Evolutionary conservation across 2,888 invertebrate species (phyloP).

Genomic region (Scaptomyza flava): DNA sequence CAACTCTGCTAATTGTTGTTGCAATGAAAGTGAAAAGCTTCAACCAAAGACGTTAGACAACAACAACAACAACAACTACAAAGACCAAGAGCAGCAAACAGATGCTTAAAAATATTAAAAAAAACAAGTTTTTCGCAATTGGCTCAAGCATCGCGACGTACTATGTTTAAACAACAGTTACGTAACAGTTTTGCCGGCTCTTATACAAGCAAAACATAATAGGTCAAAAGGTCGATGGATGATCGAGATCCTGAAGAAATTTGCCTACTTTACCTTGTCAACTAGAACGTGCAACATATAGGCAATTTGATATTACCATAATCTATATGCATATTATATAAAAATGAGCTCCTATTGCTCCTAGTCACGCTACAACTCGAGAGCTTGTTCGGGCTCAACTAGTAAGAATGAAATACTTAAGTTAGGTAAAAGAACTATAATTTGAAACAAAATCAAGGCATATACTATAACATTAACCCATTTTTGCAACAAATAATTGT

Average conservation of each 20-base stretch:
- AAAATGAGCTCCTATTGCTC: no score
- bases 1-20: slow-evolving; percentile 22
- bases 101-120: slow-evolving; percentile 44
- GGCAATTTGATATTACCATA: no score
- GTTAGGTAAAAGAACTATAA: no score
- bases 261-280: not conserved
- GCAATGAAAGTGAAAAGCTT: slow-evolving; percentile 72
- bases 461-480: not conserved
- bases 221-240: not conserved
- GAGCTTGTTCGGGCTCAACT: no score
- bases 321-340: no score
- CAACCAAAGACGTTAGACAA: slow-evolving; percentile 1
- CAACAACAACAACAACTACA: slow-evolving; percentile 3
- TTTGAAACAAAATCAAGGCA: no score
- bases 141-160: slow-evolving; percentile 9
- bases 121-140: slow-evolving; percentile 66
- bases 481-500: not conserved
- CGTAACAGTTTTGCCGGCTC: slow-evolving; percentile 37
- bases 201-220: slow-evolving; percentile 16
- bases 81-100: not conserved
- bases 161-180: slow-evolving; percentile 22
- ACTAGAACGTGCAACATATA: not conserved
- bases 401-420: no score
- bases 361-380: no score
- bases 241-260: not conserved